Evolutionary conservation across 2,113 vertebrate genomes (phyloP), one percentile per base, ranked within the genome.

Genomic region (Prochilodus magdalenae): DNA sequence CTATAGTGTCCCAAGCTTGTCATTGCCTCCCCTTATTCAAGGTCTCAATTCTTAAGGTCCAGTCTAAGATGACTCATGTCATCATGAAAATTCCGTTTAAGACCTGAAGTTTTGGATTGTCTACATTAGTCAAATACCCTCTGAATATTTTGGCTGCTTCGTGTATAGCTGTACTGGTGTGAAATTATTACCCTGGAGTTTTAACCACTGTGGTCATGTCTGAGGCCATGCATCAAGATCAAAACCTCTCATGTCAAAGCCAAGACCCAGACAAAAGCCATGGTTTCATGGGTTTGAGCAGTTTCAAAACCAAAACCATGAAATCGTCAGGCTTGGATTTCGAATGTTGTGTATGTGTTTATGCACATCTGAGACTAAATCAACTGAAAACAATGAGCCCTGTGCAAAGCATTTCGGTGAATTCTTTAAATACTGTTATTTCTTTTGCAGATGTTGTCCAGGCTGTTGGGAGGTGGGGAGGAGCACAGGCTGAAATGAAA

Each of bases 331-430:
- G 20, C 16, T 40, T 40, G n/a, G 66, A 33, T 53, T 26, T 22
- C 63, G 70, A 36, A 36, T 20, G 13, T 63, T n/a, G 70, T 26
- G 69, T 73, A 26, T 49, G 22, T 49, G 70, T 80, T 29, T 81
- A 29, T 55, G 30, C 57, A 73, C 49, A 73, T 63, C 29, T 81
- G 71, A 81, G 44, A 74, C 79, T 81, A 81, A 74, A 66, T 66
- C 59, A 74, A 63, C 67, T 47, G 55, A 73, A 65, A 63, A 2
- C 36, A 80, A 22, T 71, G 71, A 47, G 24, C 16, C 62, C 67
- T 72, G 40, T 29, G 62, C 57, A 80, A 80, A 73, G 44, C 33
- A 65, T 80, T 80, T 80, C 44, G 65, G 70, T 3, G 11, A 80
- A 80, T 73, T 80, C 70, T 36, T 63, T 73, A 62, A 80, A 73